phyloP scores from a whole-genome alignment of 64 coral and sea anemone species.

The Trachythela sp. region DNA sequence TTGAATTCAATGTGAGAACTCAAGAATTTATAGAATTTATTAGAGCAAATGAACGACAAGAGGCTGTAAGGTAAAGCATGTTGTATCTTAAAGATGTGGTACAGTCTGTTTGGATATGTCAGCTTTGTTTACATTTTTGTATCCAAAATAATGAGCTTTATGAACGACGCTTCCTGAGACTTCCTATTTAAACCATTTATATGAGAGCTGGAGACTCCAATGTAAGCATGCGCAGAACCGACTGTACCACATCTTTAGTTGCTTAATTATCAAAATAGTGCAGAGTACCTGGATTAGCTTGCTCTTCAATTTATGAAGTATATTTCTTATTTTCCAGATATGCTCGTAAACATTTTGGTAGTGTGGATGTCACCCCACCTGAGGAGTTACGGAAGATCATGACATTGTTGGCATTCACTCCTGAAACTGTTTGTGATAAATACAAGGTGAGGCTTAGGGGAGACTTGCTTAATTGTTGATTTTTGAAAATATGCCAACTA shows the following conservation, averaged over 20 bases:
- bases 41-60: constrained; percentile 69
- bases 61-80: constrained; percentile 79
- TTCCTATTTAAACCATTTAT: too few relatives aligned
- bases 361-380: constrained; percentile 61
- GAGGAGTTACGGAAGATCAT: constrained; percentile 87
- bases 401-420: constrained; percentile 91
- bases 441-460: constrained; percentile 65
- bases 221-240: too few relatives aligned
- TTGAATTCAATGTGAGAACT: constrained; percentile 96
- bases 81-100: not conserved
- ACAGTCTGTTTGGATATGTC: not conserved
- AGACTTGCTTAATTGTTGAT: too few relatives aligned
- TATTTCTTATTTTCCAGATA: constrained; percentile 43
- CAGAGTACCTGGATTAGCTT: too few relatives aligned
- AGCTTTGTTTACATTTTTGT: not conserved
- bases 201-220: too few relatives aligned
- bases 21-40: constrained; percentile 97
- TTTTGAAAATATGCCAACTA: too few relatives aligned
- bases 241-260: too few relatives aligned
- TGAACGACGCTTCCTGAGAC: too few relatives aligned
- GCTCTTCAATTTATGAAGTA: too few relatives aligned
- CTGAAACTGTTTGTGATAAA: constrained; percentile 62
- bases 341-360: constrained; percentile 88
- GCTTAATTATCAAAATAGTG: too few relatives aligned
- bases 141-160: too few relatives aligned